Conservation (phyloP, 2,888 invertebrate species). For the Ctena decussata region DNA sequence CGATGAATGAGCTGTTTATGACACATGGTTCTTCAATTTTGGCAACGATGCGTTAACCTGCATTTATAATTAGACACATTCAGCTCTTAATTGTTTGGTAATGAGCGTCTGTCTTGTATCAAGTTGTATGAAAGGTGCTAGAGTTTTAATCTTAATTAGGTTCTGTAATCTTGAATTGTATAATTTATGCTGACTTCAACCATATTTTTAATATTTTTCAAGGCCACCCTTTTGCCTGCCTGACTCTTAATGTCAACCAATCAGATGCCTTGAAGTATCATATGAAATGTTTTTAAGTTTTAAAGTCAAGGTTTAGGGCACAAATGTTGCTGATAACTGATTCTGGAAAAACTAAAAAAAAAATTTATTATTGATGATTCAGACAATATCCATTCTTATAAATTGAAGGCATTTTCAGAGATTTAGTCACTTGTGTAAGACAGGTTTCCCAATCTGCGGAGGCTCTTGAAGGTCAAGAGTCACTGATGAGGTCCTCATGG, state of each 20-base stretch:
- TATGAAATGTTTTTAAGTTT: neutral
- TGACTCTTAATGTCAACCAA: neutral
- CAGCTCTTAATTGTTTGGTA: neutral
- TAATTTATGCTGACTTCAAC: conserved; percentile 7
- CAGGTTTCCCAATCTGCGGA: neutral
- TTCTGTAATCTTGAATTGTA: neutral
- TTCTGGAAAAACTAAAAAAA: no score
- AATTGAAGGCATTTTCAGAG: no score
- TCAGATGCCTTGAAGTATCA: neutral
- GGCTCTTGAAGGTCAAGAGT: neutral
- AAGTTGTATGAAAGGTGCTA: neutral
- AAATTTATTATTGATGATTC: no score
- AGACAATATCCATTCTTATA: no score
- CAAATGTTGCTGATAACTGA: no score
- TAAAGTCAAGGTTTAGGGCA: neutral
- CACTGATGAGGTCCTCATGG: no score
- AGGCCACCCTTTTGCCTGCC: neutral
- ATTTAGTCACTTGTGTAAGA: no score
- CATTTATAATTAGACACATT: neutral
- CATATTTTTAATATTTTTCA: neutral
- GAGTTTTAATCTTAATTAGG: neutral
- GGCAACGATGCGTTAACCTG: neutral
- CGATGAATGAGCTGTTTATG: neutral
- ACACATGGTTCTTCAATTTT: conserved; percentile 3
- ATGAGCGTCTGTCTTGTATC: neutral